Evolutionary conservation across 2,888 invertebrate species (phyloP).

Genomic region (Drosophila prolongata): DNA sequence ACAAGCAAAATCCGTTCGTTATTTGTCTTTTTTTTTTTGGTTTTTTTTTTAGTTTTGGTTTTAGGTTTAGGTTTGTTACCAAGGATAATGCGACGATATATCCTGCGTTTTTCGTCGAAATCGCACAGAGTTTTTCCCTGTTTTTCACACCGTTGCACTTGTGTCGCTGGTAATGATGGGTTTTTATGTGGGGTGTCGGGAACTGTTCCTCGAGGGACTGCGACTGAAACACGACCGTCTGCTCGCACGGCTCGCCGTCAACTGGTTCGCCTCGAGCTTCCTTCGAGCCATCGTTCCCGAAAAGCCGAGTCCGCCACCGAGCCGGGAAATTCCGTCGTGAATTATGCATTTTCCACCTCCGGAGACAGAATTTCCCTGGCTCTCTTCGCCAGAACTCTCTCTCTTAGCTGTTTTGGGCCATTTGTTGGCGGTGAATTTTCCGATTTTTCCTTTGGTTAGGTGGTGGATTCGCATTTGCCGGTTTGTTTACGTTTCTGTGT

Average conservation of each 20-base stretch:
- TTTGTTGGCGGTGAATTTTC: slow-evolving; percentile 69
- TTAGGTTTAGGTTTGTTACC: slow-evolving; percentile 26
- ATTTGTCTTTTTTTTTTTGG: not conserved
- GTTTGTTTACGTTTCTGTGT: slow-evolving; percentile 82
- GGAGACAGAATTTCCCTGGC: slow-evolving; percentile 30
- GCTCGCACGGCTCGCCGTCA: slow-evolving; percentile 84
- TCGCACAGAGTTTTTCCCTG: slow-evolving; percentile 14
- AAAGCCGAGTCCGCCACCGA: slow-evolving; percentile 16
- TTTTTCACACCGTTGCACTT: slow-evolving; percentile 20
- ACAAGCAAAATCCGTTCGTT: slow-evolving; percentile 43
- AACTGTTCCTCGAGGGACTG: slow-evolving; percentile 30
- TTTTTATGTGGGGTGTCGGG: slow-evolving; percentile 6
- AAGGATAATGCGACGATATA: slow-evolving; percentile 55
- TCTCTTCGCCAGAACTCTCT: slow-evolving; percentile 13
- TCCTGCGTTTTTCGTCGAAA: slow-evolving; percentile 9
- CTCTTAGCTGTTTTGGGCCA: slow-evolving; percentile 27
- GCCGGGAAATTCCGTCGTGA: slow-evolving; percentile 43
- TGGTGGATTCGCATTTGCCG: slow-evolving; percentile 69
- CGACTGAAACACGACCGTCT: slow-evolving; percentile 83
- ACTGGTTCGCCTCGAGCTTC: slow-evolving; percentile 83
- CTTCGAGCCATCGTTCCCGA: slow-evolving; percentile 20
- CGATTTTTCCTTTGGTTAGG: slow-evolving; percentile 24
- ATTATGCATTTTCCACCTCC: slow-evolving; percentile 34
- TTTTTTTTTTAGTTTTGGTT: not conserved
- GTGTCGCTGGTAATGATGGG: slow-evolving; percentile 20